Evolutionary conservation across 2,888 invertebrate species (phyloP), one percentile per base, ranked within the genome.

Genomic region (Glyphotaelius pellucidus): DNA sequence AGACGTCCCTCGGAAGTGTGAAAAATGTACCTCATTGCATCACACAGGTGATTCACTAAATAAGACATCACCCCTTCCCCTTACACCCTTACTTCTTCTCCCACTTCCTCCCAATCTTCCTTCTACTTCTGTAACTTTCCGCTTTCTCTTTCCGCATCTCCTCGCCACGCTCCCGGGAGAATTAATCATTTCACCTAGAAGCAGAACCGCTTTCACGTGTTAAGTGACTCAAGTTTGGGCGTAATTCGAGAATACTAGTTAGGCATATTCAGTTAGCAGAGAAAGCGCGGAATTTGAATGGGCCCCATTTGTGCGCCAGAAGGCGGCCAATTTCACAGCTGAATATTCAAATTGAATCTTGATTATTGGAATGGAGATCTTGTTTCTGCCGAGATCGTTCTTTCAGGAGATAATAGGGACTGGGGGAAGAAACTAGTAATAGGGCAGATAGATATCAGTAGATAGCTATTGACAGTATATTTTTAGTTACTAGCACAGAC

Each of bases 41-140:
- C 15, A n/a, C 42, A 42, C 14, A 35, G 38, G 47, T 86, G 47
- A 86, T 86, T 86, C 47, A 86, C 38, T 86, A 86, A 67, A 67
- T 4, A 25, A 25, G n/a, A 42, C 30, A 7, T 30, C n/a, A 30
- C n/a, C 42, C 38, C 30, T 12, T 9, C n/a, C 15, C 31, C 30
- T 32, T 9, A 19, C n/a, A 15, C 38, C 30, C 47, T n/a, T 42
- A n/a, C 85, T n/a, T 5, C n/a, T n/a, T 35, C 42, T 38, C n/a
- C 85, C 42, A 67, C n/a, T 15, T 35, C 38, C n/a, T 25, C 32
- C 85, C 38, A 19, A 15, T 38, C 42, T 67, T 67, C 25, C 25
- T 67, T 67, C 1, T 25, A n/a, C 67, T 67, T 67, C 9, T 67
- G 9, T 9, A 67, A 67, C 67, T 67, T 67, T 67, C 67, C 67